Percentiles rank a stretch among this genome's conserved stretches.
These are phyloP conservation scores for Characodon lateralis DNA, from an alignment of 2,797 vertebrate species.

Conservation along the genomic window DNA sequence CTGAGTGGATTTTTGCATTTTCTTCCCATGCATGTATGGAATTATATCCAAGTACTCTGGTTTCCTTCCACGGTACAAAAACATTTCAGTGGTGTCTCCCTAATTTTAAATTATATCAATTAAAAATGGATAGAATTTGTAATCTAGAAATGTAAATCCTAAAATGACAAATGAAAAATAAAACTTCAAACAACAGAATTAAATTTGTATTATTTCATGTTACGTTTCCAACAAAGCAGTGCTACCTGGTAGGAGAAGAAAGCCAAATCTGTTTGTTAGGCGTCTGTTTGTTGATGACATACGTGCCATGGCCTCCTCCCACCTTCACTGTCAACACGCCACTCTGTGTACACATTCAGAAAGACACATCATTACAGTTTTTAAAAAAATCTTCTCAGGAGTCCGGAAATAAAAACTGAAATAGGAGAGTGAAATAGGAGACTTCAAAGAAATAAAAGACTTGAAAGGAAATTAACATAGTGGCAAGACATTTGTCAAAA, in stretches of 20 bases:
- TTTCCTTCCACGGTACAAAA: neutral
- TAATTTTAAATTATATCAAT: neutral
- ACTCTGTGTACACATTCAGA: constrained; percentile 69
- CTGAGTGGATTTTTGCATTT: neutral
- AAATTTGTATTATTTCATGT: neutral
- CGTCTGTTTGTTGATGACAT: constrained; percentile 97
- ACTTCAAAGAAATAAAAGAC: no score
- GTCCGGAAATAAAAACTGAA: no score
- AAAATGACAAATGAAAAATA: neutral
- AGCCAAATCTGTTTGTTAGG: constrained; percentile 97
- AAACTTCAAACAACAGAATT: neutral
- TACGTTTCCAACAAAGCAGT: neutral
- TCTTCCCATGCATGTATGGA: neutral
- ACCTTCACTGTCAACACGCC: constrained; percentile 92
- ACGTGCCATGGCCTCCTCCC: constrained; percentile 88
- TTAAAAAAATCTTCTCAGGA: no score
- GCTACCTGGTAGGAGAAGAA: constrained; percentile 92
- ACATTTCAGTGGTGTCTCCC: no score
- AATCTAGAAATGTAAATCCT: neutral
- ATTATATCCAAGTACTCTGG: neutral
- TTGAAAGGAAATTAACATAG: no score
- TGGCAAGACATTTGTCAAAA: no score
- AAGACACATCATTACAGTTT: neutral
- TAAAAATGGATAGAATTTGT: no score
- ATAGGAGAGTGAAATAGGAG: no score